phyloP scores from a whole-genome alignment of 2,797 vertebrate genomes.

The Ispidina lecontei region DNA sequence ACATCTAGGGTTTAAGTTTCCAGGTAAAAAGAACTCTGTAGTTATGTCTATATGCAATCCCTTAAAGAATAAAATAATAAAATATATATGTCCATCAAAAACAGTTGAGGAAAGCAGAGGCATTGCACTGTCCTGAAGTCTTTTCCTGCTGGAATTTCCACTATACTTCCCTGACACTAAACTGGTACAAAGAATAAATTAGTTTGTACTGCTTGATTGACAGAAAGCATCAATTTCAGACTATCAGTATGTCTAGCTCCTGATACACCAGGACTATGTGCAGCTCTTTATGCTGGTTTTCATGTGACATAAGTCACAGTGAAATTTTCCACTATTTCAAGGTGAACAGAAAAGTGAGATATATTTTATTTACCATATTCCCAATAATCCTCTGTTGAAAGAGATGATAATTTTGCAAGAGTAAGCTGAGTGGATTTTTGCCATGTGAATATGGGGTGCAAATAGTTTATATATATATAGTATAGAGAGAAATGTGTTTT shows the following conservation, averaged over 20 bases:
- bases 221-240: not conserved
- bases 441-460: not conserved
- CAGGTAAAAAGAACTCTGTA: not conserved
- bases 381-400: not conserved
- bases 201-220: not conserved
- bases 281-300: not conserved
- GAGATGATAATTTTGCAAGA: not conserved
- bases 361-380: not conserved
- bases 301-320: not conserved
- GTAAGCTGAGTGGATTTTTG: not conserved
- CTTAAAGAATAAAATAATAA: no score
- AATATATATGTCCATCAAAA: accelerated
- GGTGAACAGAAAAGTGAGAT: not conserved
- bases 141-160: not conserved
- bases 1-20: not conserved
- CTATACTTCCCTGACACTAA: not conserved
- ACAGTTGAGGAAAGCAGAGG: not conserved
- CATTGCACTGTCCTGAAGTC: not conserved
- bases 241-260: accelerated
- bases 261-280: accelerated
- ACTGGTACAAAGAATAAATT: not conserved
- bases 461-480: not conserved
- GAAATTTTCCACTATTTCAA: not conserved
- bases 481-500: no score
- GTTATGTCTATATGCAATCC: accelerated